A percentile compares a stretch with the other conserved stretches of the same genome.
These are phyloP conservation scores for Galeopterus variegatus DNA, from an alignment of 2,113 vertebrate genomes.

Conservation along the genomic window DNA sequence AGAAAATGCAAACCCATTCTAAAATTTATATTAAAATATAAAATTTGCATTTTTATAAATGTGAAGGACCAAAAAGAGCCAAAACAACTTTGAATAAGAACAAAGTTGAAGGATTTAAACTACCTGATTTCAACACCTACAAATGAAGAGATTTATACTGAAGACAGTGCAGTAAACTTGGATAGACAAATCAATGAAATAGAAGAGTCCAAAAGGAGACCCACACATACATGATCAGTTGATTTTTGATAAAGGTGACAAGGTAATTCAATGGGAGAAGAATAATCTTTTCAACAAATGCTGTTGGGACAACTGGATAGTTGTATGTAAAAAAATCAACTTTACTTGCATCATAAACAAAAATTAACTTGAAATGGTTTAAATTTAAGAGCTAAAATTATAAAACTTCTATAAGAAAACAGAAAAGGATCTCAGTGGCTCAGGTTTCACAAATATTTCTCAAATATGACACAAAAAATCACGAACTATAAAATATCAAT, in stretches of 20 bases:
- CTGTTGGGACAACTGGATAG: not conserved
- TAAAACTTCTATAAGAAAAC: not conserved
- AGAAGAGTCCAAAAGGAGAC: not conserved
- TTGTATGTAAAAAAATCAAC: not conserved
- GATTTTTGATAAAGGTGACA: not conserved
- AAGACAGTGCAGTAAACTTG: not conserved
- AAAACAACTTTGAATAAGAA: not conserved
- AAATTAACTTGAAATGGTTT: not conserved
- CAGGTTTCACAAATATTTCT: not conserved
- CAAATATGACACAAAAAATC: not conserved
- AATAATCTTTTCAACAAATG: not conserved
- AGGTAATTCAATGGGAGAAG: not conserved
- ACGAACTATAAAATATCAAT: not conserved
- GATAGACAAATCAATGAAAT: not conserved
- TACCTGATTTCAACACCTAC: not conserved
- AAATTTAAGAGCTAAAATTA: not conserved
- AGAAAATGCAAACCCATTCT: constrained; percentile 40
- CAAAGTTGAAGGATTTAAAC: not conserved
- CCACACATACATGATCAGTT: not conserved
- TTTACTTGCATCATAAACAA: not conserved
- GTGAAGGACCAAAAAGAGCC: not conserved
- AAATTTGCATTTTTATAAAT: too few relatives aligned
- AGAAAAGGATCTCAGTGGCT: not conserved
- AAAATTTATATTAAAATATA: not conserved
- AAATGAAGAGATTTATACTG: not conserved